phyloP scores from a whole-genome alignment of 2,888 invertebrate genomes.

The Sycophila texana region DNA sequence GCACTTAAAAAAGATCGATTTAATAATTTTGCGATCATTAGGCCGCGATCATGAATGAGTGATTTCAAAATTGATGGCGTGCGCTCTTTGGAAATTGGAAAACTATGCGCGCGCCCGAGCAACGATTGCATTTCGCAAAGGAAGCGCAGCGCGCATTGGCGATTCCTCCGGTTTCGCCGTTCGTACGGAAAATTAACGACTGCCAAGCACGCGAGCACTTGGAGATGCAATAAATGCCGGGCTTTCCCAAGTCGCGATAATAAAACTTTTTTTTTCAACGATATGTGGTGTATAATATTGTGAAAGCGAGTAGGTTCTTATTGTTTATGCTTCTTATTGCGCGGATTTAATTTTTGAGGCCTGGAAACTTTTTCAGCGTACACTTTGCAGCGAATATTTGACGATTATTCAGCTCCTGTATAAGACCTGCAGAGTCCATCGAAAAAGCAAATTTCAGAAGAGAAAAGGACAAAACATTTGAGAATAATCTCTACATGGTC shows the following conservation, averaged over 20 bases:
- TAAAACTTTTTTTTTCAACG: no score
- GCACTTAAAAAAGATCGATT: neutral
- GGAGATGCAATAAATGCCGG: neutral
- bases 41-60: neutral
- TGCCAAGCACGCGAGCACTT: neutral
- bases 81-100: conserved; percentile 30
- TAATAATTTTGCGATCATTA: neutral
- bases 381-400: no score
- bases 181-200: conserved; percentile 13
- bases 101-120: neutral
- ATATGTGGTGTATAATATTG: no score
- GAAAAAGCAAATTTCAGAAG: no score
- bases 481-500: no score
- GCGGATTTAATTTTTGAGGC: no score
- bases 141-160: neutral
- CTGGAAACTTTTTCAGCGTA: no score
- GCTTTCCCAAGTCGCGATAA: neutral
- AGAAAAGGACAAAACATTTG: no score
- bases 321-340: no score
- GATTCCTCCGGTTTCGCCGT: neutral
- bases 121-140: conserved; percentile 7
- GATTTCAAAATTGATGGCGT: neutral
- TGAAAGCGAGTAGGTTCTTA: no score
- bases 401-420: no score
- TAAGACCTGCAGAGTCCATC: no score